Evolutionary conservation across 1,140 invertebrate species (phyloP), one percentile per base, ranked within the genome.

Genomic region (Watersipora subatra): DNA sequence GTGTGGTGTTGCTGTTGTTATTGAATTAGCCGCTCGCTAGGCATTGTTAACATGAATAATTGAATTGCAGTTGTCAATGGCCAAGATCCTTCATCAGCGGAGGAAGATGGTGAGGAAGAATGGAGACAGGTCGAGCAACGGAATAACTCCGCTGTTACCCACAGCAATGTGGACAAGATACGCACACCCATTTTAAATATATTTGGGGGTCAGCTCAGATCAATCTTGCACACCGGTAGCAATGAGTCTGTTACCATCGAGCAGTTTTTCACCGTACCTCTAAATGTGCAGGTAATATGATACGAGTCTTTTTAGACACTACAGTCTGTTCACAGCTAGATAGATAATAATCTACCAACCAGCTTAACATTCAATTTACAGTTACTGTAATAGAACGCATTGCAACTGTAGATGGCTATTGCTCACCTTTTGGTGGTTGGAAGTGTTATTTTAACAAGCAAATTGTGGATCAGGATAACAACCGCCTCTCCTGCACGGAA

Each of bases 261-360:
- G 78, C 92, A 93, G 1, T 97, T 96, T 80, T 93, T 93, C 75
- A 93, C 92, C 1, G 81, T 96, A 17, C 91, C 92, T 75, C 83
- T 97, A 30, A 93, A 96, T 73, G 93, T 96, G 72, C 91, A 95
- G 84, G 92, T 93, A 79, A 76, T 57, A 28, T 3, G n/a, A 27
- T 1, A 1, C n/a, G 1, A 27, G 1, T n/a, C n/a, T n/a, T n/a
- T n/a, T n/a, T n/a, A n/a, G n/a, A n/a, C n/a, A n/a, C n/a, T n/a
- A n/a, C n/a, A n/a, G n/a, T n/a, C n/a, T n/a, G n/a, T n/a, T n/a
- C n/a, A n/a, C n/a, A n/a, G n/a, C n/a, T n/a, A n/a, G n/a, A n/a
- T n/a, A n/a, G n/a, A n/a, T n/a, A n/a, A n/a, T n/a, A n/a, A n/a
- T n/a, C n/a, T n/a, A n/a, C n/a, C n/a, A n/a, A n/a, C n/a, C n/a